Conservation (phyloP, 2,797 vertebrate species). For the Chaenodraco wilsoni region DNA sequence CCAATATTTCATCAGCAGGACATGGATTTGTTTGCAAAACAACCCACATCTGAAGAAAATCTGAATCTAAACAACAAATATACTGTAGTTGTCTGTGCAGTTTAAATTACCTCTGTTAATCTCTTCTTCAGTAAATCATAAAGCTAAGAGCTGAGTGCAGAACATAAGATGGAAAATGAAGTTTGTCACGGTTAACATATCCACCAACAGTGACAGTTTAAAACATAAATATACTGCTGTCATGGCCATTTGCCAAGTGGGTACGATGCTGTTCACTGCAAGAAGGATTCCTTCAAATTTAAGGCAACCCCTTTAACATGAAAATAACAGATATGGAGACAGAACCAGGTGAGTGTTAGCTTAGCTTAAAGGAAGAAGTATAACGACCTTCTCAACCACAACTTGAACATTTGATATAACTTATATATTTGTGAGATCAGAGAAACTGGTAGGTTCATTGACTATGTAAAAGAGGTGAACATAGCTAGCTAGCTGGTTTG, state of each 20-base stretch:
- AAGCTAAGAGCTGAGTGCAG: slow-evolving; percentile 15
- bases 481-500: no score
- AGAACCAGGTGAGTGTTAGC: no score
- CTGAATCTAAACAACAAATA: background rate
- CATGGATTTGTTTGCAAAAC: slow-evolving; percentile 16
- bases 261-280: slow-evolving; percentile 6
- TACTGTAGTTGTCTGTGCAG: slow-evolving; percentile 3
- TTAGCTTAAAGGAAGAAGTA: no score
- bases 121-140: slow-evolving; percentile 29
- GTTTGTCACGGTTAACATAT: slow-evolving; percentile 49
- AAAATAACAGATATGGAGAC: no score
- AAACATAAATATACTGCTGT: slow-evolving; percentile 51
- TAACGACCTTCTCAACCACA: no score
- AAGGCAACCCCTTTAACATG: no score
- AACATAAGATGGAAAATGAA: slow-evolving; percentile 51
- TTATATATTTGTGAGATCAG: no score
- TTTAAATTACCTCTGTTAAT: slow-evolving; percentile 30
- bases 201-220: slow-evolving; percentile 19
- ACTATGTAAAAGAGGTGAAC: no score
- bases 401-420: no score
- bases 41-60: slow-evolving; percentile 22
- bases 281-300: background rate
- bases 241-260: slow-evolving; percentile 27
- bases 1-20: slow-evolving; percentile 35
- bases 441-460: no score